A percentile compares a stretch with the other conserved stretches of the same genome.
Conservation (phyloP, 1,140 invertebrate species). For the Laupala kohalensis region DNA sequence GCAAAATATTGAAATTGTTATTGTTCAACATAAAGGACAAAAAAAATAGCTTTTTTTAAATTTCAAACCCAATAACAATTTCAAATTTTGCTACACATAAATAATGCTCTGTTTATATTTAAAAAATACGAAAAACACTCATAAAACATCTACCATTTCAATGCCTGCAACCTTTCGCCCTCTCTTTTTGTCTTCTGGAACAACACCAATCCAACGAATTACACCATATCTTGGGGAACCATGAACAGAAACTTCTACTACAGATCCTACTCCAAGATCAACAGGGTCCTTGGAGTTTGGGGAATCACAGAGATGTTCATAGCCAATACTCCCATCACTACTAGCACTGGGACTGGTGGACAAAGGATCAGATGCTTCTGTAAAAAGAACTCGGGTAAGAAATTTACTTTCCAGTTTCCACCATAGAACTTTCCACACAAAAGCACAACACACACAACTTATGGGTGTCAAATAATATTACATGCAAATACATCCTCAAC, state of each 20-base stretch:
- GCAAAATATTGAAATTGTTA: not conserved
- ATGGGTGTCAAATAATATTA: too few species aligned
- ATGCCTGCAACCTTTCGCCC: slow-evolving; percentile 45
- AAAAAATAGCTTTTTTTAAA: too few species aligned
- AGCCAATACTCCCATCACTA: not conserved
- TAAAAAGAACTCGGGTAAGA: too few species aligned
- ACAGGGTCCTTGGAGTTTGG: slow-evolving; percentile 11
- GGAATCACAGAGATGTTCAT: slow-evolving; percentile 6
- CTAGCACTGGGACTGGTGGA: slow-evolving; percentile 3
- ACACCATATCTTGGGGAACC: slow-evolving; percentile 54
- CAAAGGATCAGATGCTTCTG: slow-evolving; percentile 1
- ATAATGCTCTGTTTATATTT: not conserved
- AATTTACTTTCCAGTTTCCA: not conserved
- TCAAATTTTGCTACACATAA: too few species aligned
- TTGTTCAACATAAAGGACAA: not conserved
- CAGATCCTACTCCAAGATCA: slow-evolving; percentile 55
- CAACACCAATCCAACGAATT: slow-evolving; percentile 72
- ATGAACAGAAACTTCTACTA: slow-evolving; percentile 54
- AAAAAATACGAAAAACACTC: not conserved
- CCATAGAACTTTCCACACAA: not conserved
- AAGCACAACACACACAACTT: too few species aligned
- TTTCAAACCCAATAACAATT: too few species aligned
- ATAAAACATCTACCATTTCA: slow-evolving; percentile 49
- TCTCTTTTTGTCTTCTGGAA: slow-evolving; percentile 28
- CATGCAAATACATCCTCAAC: too few species aligned